phyloP scores from a whole-genome alignment of 2,797 vertebrate genomes.

The Arnoldichthys spilopterus region DNA sequence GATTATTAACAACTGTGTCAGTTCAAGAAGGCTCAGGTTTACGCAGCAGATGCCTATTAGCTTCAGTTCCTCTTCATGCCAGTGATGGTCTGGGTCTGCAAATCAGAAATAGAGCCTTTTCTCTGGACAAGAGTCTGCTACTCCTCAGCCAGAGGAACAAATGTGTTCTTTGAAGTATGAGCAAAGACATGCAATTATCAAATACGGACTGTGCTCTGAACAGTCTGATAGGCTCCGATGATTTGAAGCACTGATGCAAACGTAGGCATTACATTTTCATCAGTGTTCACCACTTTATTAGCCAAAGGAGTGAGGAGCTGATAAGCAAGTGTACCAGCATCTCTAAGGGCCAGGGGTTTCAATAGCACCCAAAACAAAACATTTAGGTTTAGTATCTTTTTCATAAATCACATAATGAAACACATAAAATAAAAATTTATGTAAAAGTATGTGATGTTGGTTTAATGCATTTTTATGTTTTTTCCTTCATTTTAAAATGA shows the following conservation, averaged over 20 bases:
- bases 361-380: not conserved
- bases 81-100: not conserved
- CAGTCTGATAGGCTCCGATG: not conserved
- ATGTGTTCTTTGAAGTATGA: not conserved
- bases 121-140: slow-evolving; percentile 40
- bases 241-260: not conserved
- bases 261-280: not conserved
- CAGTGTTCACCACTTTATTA: not conserved
- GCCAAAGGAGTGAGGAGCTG: not conserved
- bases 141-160: slow-evolving; percentile 29
- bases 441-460: no score
- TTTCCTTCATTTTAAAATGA: not conserved
- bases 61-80: not conserved
- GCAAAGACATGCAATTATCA: slow-evolving; percentile 3
- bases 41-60: slow-evolving; percentile 50
- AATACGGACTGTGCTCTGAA: not conserved
- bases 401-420: not conserved
- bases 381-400: not conserved
- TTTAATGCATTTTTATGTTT: not conserved
- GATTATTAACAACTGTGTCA: slow-evolving; percentile 16
- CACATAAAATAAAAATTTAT: no score
- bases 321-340: not conserved
- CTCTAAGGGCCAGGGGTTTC: not conserved
- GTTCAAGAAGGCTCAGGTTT: slow-evolving; percentile 31
- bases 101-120: not conserved